Evolutionary conservation across 1,140 invertebrate genomes (phyloP).

Genomic region (Caenorhabditis tropicalis): DNA sequence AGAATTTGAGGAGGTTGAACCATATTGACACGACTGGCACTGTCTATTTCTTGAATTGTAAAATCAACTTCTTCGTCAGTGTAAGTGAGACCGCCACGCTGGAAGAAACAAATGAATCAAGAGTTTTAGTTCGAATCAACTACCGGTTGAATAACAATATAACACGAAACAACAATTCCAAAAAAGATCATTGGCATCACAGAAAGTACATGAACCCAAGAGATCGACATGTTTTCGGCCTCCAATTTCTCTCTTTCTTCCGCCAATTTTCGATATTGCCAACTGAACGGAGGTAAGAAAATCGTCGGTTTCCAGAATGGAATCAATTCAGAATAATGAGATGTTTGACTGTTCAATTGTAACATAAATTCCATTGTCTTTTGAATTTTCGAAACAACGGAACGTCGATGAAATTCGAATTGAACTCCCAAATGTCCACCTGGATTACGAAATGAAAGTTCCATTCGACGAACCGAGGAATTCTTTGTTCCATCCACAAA

Average conservation of each 20-base stretch:
- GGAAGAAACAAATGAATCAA: neutral
- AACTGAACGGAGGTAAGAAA: neutral
- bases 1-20: neutral
- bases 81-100: constrained; percentile 18
- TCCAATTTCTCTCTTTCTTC: neutral
- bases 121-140: neutral
- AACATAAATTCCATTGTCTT: neutral
- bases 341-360: neutral
- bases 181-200: constrained; percentile 2
- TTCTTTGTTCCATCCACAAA: constrained; percentile 3
- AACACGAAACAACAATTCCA: constrained; percentile 6
- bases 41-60: neutral
- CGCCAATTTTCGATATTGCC: neutral
- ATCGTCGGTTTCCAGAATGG: neutral
- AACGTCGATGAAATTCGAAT: constrained; percentile 8
- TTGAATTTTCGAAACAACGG: neutral
- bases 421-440: neutral
- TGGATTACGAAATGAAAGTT: neutral
- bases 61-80: constrained; percentile 26
- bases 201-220: neutral
- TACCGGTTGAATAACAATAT: constrained; percentile 8
- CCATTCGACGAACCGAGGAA: neutral
- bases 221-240: neutral
- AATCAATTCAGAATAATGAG: neutral
- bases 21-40: neutral